Evolutionary conservation across 2,888 invertebrate species (phyloP), one percentile per base, ranked within the genome.

Genomic region (Stenodera caucasica): DNA sequence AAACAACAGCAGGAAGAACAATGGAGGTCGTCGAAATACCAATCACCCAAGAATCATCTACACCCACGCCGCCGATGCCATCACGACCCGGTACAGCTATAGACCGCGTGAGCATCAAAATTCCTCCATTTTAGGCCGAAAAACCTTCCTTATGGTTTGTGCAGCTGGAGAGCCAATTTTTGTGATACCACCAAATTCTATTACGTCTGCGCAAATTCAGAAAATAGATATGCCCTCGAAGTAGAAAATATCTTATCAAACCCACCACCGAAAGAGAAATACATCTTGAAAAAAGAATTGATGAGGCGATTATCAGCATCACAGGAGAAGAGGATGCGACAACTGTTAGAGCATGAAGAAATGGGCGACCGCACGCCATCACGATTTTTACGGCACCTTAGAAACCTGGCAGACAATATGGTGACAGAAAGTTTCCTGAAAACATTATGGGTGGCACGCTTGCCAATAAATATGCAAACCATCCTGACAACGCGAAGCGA

Each of bases 91-190:
- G 6, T 18, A 4, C 18, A n/a, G 5, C n/a, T 11, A 15, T 45
- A 4, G 45, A 45, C 53, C 21, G 51, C 9, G 65, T 68, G 21
- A 56, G 52, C 2, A 51, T 69, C 1, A 58, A 60, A 0, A 29
- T 64, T 1, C 62, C 69, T 1, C 63, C 64, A 0, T 70, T 69
- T 15, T 49, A 55, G 29, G 53, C 65, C 2, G 33, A 50, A 2
- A 67, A 68, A 8, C 69, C 70, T 0, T 65, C 61, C 3, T 8
- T 70, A 29, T 74, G 71, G 71, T 72, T 73, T 49, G 51, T 66
- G 0, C 61, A 68, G 12, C 7, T 69, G 2, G 69, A 72, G n/a
- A 33, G 57, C 0, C 57, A 58, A 8, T 71, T 72, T 23, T 11
- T 3, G 12, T n/a, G 71, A 72, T 14, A 15, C 11, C 4, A 65